Percentiles rank a stretch among this genome's conserved stretches.
These are phyloP conservation scores for Tiliqua scincoides DNA, from an alignment of 2,113 vertebrate genomes.

Conservation along the genomic window DNA sequence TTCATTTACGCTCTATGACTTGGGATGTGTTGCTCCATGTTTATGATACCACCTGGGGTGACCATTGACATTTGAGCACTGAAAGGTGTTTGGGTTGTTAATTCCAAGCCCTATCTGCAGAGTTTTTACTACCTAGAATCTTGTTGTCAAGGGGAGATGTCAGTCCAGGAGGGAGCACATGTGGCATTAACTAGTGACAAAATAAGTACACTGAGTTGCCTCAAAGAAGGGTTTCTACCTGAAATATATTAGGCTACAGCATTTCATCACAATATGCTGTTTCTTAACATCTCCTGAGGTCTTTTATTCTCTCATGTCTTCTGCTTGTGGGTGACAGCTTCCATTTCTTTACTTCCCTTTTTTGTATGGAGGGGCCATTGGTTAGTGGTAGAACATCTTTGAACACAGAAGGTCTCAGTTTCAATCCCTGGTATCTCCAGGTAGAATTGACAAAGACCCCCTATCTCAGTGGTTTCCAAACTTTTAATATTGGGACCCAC, in stretches of 20 bases:
- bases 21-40: neutral
- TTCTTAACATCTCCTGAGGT: neutral
- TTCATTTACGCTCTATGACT: conserved; percentile 6
- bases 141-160: neutral
- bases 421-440: too few relatives aligned
- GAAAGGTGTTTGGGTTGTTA: neutral
- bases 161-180: neutral
- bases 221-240: neutral
- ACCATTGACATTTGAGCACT: conserved; percentile 9
- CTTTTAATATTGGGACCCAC: too few relatives aligned
- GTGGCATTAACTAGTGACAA: neutral
- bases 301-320: neutral
- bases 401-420: too few relatives aligned
- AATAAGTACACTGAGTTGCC: neutral
- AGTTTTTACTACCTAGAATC: neutral
- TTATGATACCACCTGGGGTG: conserved; percentile 4
- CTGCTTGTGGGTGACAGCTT: neutral
- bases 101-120: neutral
- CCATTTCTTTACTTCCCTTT: too few relatives aligned
- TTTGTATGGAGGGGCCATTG: neutral
- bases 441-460: too few relatives aligned
- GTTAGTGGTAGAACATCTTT: too few relatives aligned
- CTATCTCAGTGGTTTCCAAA: too few relatives aligned
- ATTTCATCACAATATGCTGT: neutral
- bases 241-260: neutral